Conservation (phyloP, 2,113 vertebrate genomes). For the Oenanthe melanoleuca region DNA sequence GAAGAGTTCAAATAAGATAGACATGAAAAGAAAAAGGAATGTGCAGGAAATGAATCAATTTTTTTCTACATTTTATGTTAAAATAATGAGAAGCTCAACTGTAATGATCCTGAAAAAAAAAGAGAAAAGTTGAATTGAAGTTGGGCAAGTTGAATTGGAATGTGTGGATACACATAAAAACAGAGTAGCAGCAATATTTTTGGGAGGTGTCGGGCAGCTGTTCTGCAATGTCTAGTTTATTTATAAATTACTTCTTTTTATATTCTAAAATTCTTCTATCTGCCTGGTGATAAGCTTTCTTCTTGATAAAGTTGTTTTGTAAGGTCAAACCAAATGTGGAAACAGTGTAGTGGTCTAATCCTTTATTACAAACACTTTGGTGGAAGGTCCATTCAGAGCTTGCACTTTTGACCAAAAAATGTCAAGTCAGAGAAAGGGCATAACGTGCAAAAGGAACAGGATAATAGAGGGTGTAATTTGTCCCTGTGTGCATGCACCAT, state of each 20-base stretch:
- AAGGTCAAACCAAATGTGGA: background rate
- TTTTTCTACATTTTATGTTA: background rate
- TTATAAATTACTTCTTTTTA: background rate
- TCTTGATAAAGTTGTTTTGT: background rate
- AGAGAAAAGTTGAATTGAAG: background rate
- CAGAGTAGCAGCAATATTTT: background rate
- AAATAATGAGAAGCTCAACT: background rate
- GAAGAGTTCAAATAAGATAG: background rate
- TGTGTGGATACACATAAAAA: background rate
- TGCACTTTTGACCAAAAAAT: background rate
- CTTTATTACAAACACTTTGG: background rate
- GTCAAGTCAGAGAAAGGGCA: background rate
- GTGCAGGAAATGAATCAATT: background rate
- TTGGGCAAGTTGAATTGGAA: background rate
- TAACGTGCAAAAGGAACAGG: background rate
- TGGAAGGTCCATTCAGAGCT: background rate
- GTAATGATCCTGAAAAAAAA: background rate
- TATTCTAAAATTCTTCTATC: background rate
- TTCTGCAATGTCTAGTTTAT: background rate
- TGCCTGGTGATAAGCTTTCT: background rate
- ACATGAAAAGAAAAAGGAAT: background rate
- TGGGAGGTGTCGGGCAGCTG: background rate
- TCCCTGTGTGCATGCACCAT: fast-evolving
- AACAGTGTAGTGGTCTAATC: background rate
- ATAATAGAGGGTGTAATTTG: background rate